Base-by-base conservation (phyloP, 2,113 vertebrate genomes). In the Scytalopus superciliaris region DNA sequence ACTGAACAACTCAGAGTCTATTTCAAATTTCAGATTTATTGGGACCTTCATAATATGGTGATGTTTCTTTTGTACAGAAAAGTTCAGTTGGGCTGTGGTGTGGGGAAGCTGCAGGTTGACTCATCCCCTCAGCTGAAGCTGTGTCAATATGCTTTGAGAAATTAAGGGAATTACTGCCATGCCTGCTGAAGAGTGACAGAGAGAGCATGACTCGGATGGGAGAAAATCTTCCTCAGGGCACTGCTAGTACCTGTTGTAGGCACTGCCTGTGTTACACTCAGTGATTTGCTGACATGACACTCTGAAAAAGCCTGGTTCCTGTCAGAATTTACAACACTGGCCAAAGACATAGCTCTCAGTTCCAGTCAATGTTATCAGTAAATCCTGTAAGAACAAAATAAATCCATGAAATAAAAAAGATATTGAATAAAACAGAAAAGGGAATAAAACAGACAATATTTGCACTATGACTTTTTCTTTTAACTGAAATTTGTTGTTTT, bases 141-240 rank as follows among this genome's bases (percentile, higher is more conserved):
- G 25, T 35, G 24, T 23, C 49, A 78, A 49, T 30, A 73, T 23
- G 10, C 16, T 74, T 57, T 59, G 59, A 89, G 49, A 84, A 90
- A 73, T 53, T n/a, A 77, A 53, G 5, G 0, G 0, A 49, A 78
- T 37, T 69, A 64, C 50, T 27, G 27, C 6, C 2, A 0, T 85
- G 24, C 15, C 64, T 89, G 16, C 31, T 85, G n/a, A 8, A 77
- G 37, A 49, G 18, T 63, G 31, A 8, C n/a, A 70, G 28, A 49
- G 39, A 68, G 24, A 87, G 4, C 17, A 59, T 0, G 3, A 39
- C 15, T 63, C 19, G 4, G 11, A 49, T 39, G 13, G 21, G 18
- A 67, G 44, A 82, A 81, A 78, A 64, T n/a, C 21, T 84, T 67
- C 64, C 66, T 15, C 56, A 62, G 31, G 33, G 7, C 31, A 66